Percentiles rank a stretch among this genome's conserved stretches.
Evolutionary conservation across 2,888 invertebrate species (phyloP).

Genomic region (Rosalia funebris): DNA sequence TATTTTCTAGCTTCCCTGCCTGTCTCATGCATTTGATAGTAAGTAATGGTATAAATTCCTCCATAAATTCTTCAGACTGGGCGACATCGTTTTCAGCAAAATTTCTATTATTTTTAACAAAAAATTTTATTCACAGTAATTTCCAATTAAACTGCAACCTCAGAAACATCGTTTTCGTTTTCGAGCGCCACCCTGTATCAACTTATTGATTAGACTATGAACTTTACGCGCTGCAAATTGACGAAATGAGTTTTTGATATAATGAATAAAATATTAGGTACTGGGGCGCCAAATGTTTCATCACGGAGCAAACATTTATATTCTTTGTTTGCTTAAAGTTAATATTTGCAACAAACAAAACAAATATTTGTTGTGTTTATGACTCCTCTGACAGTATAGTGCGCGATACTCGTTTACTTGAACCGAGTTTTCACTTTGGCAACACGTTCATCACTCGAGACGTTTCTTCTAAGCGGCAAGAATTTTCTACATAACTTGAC

Average conservation of each 20-base stretch:
- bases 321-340: slow-evolving; percentile 31
- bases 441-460: background rate
- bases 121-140: too few relatives aligned
- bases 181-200: too few relatives aligned
- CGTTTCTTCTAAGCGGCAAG: background rate
- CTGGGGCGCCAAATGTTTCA: slow-evolving; percentile 27
- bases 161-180: too few relatives aligned
- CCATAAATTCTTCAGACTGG: too few relatives aligned
- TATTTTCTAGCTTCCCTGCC: too few relatives aligned
- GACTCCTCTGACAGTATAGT: slow-evolving; percentile 23
- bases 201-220: too few relatives aligned
- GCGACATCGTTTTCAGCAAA: too few relatives aligned
- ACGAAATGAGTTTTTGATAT: background rate
- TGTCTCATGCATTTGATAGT: too few relatives aligned
- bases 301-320: slow-evolving; percentile 33
- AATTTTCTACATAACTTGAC: background rate
- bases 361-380: slow-evolving; percentile 38
- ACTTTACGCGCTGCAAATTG: background rate
- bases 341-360: slow-evolving; percentile 35
- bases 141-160: too few relatives aligned
- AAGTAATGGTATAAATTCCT: too few relatives aligned
- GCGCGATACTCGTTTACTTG: background rate
- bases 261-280: background rate
- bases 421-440: background rate
- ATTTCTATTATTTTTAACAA: too few relatives aligned